These are phyloP conservation scores for Gila robusta DNA, from an alignment of 2,797 vertebrate species.

Conservation along the genomic window DNA sequence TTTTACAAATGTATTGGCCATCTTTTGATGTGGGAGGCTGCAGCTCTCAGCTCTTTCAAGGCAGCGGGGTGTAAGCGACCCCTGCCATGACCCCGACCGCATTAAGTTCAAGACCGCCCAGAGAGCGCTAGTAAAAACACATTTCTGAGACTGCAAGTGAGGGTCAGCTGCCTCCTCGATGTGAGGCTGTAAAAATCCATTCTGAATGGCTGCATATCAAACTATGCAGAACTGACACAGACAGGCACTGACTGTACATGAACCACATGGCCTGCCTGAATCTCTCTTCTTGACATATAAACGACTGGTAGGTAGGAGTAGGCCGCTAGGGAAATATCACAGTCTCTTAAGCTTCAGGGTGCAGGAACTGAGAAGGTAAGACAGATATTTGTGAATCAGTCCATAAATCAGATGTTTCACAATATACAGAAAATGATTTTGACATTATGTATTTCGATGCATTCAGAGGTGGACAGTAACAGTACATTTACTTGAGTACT, in stretches of 20 bases:
- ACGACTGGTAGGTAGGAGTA: background rate
- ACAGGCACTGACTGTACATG: background rate
- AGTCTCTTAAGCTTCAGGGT: background rate
- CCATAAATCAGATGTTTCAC: background rate
- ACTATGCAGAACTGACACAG: constrained; percentile 8
- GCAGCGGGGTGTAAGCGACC: background rate
- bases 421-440: background rate
- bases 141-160: background rate
- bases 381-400: background rate
- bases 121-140: constrained; percentile 3
- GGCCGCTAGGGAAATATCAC: background rate
- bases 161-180: background rate
- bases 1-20: background rate
- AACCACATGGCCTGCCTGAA: background rate
- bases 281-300: background rate
- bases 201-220: background rate
- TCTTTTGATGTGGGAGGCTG: constrained; percentile 34
- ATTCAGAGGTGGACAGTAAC: no score
- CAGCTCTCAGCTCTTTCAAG: constrained; percentile 8
- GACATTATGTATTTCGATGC: background rate
- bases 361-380: background rate
- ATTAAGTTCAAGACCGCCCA: background rate
- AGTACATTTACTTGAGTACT: no score
- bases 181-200: background rate
- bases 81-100: constrained; percentile 24